Evolutionary conservation across 2,797 vertebrate genomes (phyloP).

Genomic region (Propithecus perrieri): DNA sequence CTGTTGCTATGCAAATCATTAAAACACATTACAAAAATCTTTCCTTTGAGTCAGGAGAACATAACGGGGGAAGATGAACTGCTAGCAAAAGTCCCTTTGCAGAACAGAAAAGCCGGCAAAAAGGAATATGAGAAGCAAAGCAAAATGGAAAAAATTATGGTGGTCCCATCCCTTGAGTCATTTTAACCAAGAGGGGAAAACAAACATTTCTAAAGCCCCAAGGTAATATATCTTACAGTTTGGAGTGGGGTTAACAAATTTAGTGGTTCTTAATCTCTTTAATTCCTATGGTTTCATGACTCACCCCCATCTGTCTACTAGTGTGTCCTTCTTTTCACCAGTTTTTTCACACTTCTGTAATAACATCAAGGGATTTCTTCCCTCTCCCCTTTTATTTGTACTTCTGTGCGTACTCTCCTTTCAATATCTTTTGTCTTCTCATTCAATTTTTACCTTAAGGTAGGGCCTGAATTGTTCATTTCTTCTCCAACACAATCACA

Average conservation of each 20-base stretch:
- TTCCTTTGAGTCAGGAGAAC: constrained; percentile 53
- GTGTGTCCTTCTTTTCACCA: neutral
- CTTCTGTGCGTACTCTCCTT: neutral
- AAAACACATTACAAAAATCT: constrained; percentile 69
- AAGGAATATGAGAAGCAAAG: neutral
- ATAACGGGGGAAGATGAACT: neutral
- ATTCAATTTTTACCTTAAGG: neutral
- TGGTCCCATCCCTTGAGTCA: constrained; percentile 24
- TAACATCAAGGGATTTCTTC: neutral
- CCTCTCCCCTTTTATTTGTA: neutral
- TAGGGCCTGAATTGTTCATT: neutral
- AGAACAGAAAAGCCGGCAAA: constrained; percentile 21
- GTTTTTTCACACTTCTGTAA: neutral
- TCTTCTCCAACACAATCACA: too few species aligned
- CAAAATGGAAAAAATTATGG: constrained; percentile 26
- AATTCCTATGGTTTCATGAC: constrained; percentile 1
- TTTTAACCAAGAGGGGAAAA: neutral
- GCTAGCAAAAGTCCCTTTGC: neutral
- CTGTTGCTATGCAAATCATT: constrained; percentile 53
- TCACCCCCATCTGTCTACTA: neutral
- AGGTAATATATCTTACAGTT: neutral
- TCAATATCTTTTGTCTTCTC: neutral
- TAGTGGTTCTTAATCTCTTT: constrained; percentile 25
- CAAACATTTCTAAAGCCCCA: neutral
- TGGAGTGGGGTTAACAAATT: neutral